Evolutionary conservation across 2,797 vertebrate genomes (phyloP).

Genomic region (Chelon auratus): DNA sequence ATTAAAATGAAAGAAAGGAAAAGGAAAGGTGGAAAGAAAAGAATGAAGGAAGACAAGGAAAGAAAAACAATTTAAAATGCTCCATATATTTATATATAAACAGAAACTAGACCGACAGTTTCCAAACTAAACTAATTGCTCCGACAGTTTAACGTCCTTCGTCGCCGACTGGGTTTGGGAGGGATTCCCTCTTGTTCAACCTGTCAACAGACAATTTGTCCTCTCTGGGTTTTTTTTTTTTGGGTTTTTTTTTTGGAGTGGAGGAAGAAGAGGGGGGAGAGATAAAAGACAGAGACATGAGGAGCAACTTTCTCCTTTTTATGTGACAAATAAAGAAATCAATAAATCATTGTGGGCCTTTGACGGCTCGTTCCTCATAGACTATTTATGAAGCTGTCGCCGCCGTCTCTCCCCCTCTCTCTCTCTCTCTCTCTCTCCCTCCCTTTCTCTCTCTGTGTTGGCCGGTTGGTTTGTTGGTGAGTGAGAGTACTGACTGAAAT

Average conservation of each 20-base stretch:
- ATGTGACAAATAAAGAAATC: constrained; percentile 87
- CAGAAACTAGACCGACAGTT: not conserved
- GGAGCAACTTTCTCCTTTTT: constrained; percentile 71
- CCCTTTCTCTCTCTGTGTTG: constrained; percentile 24
- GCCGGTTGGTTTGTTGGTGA: constrained; percentile 6
- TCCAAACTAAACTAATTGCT: not conserved
- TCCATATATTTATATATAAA: too few species aligned
- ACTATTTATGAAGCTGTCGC: constrained; percentile 84
- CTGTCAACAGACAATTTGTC: constrained; percentile 62
- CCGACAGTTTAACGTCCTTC: too few species aligned
- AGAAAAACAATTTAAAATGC: too few species aligned
- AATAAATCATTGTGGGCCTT: constrained; percentile 85
- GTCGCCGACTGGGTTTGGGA: too few species aligned
- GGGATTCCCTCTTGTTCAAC: constrained; percentile 40
- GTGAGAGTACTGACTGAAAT: constrained; percentile 77
- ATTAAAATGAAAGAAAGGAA: too few species aligned
- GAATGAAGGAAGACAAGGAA: too few species aligned
- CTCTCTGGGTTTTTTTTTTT: constrained; percentile 14
- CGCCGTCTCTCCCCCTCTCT: constrained; percentile 17
- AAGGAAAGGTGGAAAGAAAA: too few species aligned
- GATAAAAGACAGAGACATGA: constrained; percentile 45
- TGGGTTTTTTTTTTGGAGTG: constrained; percentile 31
- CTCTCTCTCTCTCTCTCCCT: constrained; percentile 11
- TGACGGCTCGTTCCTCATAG: constrained; percentile 83
- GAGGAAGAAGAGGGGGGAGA: constrained; percentile 17